Evolutionary conservation across 2,888 invertebrate genomes (phyloP), one percentile per base, ranked within the genome.

Genomic region (Unio delphinus): DNA sequence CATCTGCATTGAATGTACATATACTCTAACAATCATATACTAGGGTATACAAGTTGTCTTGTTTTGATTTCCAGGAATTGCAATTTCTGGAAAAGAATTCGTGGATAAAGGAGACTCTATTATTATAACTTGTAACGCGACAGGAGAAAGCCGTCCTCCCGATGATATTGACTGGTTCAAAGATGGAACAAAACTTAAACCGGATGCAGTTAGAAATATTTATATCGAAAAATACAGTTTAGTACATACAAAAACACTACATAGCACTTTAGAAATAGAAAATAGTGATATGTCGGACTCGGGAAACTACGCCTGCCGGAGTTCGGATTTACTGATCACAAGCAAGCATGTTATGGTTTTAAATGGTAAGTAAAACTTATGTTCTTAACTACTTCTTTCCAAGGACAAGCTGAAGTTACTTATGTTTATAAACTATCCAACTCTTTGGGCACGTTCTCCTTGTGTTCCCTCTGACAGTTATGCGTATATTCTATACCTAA

Each of bases 151-250:
- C 18, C 70, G 68, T 45, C 73, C 75, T 1, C 77, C 77, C 17
- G 77, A 77, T 23, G 77, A 77, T 45, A 77, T 77, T 60, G 77
- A 77, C 70, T 77, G 77, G 77, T 77, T 77, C 62, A 75, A 72
- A 59, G 75, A 77, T 61, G 77, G 77, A n/a, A 30, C 20, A 45
- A 77, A 77, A 77, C 72, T 77, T 60, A 75, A 75, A 65, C 63
- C 45, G 15, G 45, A 45, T 45, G 45, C 45, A 3, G 45, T 45
- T 45, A 45, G 45, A 45, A 45, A 45, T 15, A 45, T 45, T 45
- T 45, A 45, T 45, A 45, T 45, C 45, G 45, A 45, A 45, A 45
- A 45, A 45, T 45, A 45, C 45, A 45, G 45, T 45, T 45, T 45
- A 45, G 45, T 45, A 15, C 45, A 67, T 45, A 28, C 34, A 18